Percentiles rank a stretch among this genome's conserved stretches.
Evolutionary conservation across 1,140 invertebrate genomes (phyloP).

Genomic region (Steinernema khuongi): DNA sequence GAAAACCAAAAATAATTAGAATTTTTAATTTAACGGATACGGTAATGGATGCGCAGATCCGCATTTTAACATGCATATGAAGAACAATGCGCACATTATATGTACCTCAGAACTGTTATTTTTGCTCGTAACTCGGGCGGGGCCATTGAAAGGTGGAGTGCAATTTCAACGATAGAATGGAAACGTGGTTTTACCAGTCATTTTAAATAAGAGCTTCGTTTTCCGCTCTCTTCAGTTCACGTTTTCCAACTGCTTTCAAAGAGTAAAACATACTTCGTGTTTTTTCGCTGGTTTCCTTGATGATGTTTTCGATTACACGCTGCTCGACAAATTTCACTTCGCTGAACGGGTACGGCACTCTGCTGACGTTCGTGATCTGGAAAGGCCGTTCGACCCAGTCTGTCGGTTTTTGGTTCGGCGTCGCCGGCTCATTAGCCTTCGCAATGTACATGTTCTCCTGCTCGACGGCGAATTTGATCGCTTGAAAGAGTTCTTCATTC

Average conservation of each 20-base stretch:
- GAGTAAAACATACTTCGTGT: conserved; percentile 72
- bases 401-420: not conserved
- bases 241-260: not conserved
- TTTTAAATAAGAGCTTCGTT: too few relatives aligned
- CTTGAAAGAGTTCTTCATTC: conserved; percentile 54
- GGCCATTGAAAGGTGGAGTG: too few relatives aligned
- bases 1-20: too few relatives aligned
- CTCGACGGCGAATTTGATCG: conserved; percentile 33
- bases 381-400: conserved; percentile 21
- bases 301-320: conserved; percentile 67
- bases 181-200: too few relatives aligned
- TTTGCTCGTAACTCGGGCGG: too few relatives aligned
- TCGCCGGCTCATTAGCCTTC: conserved; percentile 11
- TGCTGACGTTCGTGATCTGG: conserved; percentile 29
- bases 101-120: too few relatives aligned
- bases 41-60: too few relatives aligned
- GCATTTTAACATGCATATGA: too few relatives aligned
- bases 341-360: conserved; percentile 18
- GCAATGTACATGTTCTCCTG: conserved; percentile 9
- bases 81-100: too few relatives aligned
- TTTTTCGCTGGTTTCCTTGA: conserved; percentile 78
- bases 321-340: conserved; percentile 19
- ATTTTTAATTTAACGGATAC: too few relatives aligned
- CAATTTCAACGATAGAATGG: too few relatives aligned
- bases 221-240: not conserved